phyloP scores from a whole-genome alignment of 2,888 invertebrate species.

The Rotaria magnacalcarata region DNA sequence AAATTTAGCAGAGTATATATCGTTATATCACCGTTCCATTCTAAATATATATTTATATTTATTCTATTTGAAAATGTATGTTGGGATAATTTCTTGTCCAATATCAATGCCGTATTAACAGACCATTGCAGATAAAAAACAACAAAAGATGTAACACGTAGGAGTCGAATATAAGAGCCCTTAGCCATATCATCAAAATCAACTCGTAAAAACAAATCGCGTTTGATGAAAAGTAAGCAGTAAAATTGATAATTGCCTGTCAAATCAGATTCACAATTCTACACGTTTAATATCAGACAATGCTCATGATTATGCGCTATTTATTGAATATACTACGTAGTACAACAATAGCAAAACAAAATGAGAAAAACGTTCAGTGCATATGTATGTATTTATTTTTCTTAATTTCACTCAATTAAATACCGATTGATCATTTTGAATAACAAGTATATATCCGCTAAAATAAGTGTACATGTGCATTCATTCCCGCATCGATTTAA shows the following conservation, averaged over 20 bases:
- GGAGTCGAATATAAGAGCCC: background rate
- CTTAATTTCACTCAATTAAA: slow-evolving; percentile 10
- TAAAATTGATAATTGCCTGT: slow-evolving; percentile 31
- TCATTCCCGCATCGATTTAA: background rate
- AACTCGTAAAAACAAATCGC: background rate
- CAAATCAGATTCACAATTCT: background rate
- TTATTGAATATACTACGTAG: background rate
- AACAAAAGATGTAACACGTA: background rate
- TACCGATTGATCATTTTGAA: background rate
- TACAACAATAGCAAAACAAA: background rate
- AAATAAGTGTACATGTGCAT: background rate
- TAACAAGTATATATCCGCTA: background rate
- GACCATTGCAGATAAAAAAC: background rate
- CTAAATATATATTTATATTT: background rate
- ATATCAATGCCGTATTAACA: background rate
- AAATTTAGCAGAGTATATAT: background rate
- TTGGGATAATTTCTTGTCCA: slow-evolving; percentile 18
- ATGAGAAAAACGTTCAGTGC: background rate
- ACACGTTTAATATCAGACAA: background rate
- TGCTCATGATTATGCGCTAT: background rate
- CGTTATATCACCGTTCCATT: background rate
- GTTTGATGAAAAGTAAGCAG: slow-evolving; percentile 1
- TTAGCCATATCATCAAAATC: slow-evolving; percentile 16
- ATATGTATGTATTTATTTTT: background rate
- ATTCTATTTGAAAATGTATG: slow-evolving; percentile 24